Conservation (phyloP, 2,797 vertebrate genomes). For the Sebastes vulpes region DNA sequence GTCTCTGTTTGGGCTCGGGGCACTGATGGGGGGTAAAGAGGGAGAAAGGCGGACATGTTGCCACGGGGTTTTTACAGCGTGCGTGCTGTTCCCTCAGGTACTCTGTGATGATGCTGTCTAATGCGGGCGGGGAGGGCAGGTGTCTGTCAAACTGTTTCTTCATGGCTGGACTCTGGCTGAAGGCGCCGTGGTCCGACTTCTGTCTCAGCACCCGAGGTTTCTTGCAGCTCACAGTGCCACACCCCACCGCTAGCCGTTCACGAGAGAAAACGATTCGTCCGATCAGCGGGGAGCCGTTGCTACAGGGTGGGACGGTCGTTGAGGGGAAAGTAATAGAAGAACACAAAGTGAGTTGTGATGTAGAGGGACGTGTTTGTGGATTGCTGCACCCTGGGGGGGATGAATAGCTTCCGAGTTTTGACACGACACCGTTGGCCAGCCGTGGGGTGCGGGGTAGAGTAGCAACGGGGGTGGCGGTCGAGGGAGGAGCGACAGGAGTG, state of each 20-base stretch:
- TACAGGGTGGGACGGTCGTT: conserved; percentile 79
- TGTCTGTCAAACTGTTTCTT: conserved; percentile 98
- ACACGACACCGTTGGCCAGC: conserved; percentile 92
- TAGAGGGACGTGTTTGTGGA: conserved; percentile 86
- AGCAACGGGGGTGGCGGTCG: conserved; percentile 86
- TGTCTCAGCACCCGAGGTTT: conserved; percentile 94
- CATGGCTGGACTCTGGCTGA: conserved; percentile 98
- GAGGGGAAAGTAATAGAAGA: conserved; percentile 62
- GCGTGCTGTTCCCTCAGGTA: conserved; percentile 99
- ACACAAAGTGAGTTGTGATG: conserved; percentile 84
- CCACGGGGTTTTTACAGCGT: conserved; percentile 99
- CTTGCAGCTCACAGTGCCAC: conserved; percentile 84
- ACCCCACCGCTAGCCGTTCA: conserved; percentile 89
- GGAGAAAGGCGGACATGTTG: conserved; percentile 98
- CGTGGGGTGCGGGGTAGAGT: conserved; percentile 93
- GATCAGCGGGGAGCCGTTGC: conserved; percentile 89
- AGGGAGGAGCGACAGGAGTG: conserved; percentile 86
- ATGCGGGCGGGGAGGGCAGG: conserved; percentile 95
- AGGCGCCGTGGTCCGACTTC: conserved; percentile 98
- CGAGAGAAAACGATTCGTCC: conserved; percentile 96
- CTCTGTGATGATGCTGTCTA: conserved; percentile 99
- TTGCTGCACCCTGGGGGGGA: conserved; percentile 84
- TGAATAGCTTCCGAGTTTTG: conserved; percentile 87
- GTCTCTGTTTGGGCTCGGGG: conserved; percentile 98
- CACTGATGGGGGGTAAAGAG: conserved; percentile 99